Evolutionary conservation across 2,797 vertebrate genomes (phyloP).

Genomic region (Periparus ater): DNA sequence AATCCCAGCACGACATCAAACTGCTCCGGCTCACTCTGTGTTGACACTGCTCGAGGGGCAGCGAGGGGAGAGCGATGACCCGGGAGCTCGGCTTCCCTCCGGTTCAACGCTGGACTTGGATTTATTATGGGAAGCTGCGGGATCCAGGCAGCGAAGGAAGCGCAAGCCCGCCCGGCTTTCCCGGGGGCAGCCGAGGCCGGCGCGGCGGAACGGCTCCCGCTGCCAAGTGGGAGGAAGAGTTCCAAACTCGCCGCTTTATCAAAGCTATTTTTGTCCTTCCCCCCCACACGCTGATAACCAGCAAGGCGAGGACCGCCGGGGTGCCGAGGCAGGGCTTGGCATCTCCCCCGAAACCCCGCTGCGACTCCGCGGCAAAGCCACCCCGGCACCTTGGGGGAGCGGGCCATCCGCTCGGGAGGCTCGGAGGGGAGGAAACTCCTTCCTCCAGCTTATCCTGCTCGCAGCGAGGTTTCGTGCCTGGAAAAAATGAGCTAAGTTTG

Average conservation of each 20-base stretch:
- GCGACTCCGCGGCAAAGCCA: not conserved
- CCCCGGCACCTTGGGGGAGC: not conserved
- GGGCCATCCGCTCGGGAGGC: not conserved
- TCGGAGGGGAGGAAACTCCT: slow-evolving; percentile 17
- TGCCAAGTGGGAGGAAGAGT: slow-evolving; percentile 14
- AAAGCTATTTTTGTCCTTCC: not conserved
- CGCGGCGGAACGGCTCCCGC: not conserved
- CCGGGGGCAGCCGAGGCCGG: slow-evolving; percentile 27
- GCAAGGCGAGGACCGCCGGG: not conserved
- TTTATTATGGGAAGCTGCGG: not conserved
- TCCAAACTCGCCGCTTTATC: slow-evolving; percentile 33
- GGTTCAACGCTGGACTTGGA: not conserved
- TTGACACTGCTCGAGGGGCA: not conserved
- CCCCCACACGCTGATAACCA: not conserved
- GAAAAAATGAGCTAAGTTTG: slow-evolving; percentile 47
- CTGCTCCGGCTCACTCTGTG: not conserved
- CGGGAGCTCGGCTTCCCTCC: not conserved
- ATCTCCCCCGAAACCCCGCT: not conserved
- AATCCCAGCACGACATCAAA: not conserved
- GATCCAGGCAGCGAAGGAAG: not conserved
- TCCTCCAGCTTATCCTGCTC: slow-evolving; percentile 16
- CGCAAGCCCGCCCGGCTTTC: not conserved
- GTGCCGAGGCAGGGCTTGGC: not conserved
- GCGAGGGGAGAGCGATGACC: not conserved
- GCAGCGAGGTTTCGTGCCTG: not conserved